Percentiles rank a stretch among this genome's conserved stretches.
phyloP scores from a whole-genome alignment of 2,888 invertebrate species.

The Drosophila nigricruria region DNA sequence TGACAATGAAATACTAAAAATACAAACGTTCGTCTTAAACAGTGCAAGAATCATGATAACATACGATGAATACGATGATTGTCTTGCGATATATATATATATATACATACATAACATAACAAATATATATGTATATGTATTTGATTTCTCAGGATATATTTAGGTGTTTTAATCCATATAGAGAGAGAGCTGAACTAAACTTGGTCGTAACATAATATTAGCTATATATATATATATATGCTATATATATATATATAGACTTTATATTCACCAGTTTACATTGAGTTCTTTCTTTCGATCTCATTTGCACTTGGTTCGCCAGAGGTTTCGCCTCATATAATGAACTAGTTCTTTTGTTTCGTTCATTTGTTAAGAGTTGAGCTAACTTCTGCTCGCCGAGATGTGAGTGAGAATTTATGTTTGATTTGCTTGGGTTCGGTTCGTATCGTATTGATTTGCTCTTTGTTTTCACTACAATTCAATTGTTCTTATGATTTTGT shows the following conservation, averaged over 20 bases:
- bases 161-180: conserved; percentile 29
- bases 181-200: conserved; percentile 25
- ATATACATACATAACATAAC: conserved; percentile 1
- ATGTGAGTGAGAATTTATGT: conserved; percentile 55
- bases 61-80: conserved; percentile 6
- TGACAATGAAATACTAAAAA: conserved; percentile 62
- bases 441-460: conserved; percentile 42
- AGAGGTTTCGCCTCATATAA: conserved; percentile 4
- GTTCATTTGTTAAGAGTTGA: conserved; percentile 7
- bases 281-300: conserved; percentile 26
- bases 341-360: conserved; percentile 22
- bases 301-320: conserved; percentile 17
- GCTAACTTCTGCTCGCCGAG: conserved; percentile 18
- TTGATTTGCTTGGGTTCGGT: conserved; percentile 79
- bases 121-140: conserved; percentile 8
- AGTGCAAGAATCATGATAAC: conserved; percentile 26
- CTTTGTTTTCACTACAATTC: conserved; percentile 11
- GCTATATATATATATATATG: background rate
- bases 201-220: conserved; percentile 1
- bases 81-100: conserved; percentile 14
- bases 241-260: background rate
- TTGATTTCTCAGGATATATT: conserved; percentile 12
- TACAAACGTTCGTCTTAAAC: conserved; percentile 35
- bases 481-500: background rate
- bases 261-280: conserved; percentile 13